Conservation (phyloP, 2,797 vertebrate genomes). For the Phrynocephalus forsythii region DNA sequence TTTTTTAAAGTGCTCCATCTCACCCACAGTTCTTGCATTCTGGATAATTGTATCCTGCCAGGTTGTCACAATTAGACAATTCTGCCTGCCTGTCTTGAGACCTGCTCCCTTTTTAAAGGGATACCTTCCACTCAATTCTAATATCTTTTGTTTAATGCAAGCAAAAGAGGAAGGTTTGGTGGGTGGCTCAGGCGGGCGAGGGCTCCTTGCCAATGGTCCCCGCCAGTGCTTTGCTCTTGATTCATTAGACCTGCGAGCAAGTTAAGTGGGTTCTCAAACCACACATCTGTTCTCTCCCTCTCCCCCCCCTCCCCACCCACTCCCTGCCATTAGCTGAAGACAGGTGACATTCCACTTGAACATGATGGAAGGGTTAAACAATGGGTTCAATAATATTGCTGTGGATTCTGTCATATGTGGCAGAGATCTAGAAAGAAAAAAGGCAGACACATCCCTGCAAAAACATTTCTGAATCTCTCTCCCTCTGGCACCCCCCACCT, state of each 20-base stretch:
- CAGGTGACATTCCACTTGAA: constrained; percentile 2
- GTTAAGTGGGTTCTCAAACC: not conserved
- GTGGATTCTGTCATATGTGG: not conserved
- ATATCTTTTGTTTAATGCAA: not conserved
- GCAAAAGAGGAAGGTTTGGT: not conserved
- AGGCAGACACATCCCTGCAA: constrained; percentile 4
- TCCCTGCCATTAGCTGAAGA: not conserved
- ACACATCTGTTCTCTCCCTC: not conserved
- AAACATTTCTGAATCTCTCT: constrained; percentile 3
- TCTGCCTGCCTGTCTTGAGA: not conserved
- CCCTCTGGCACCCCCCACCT: too few relatives aligned
- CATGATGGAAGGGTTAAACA: not conserved
- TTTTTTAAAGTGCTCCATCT: not conserved
- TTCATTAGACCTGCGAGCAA: not conserved
- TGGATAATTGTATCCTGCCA: not conserved
- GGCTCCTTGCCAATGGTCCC: rapidly evolving
- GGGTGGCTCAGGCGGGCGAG: not conserved
- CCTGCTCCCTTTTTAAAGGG: not conserved
- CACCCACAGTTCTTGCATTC: not conserved
- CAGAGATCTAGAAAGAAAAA: not conserved
- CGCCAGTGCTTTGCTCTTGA: not conserved
- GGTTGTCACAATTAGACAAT: not conserved
- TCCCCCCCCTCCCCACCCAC: not conserved
- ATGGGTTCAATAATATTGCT: not conserved
- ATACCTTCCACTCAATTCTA: not conserved